Base-by-base conservation (phyloP, 2,113 vertebrate species). In the Menidia beryllina region DNA sequence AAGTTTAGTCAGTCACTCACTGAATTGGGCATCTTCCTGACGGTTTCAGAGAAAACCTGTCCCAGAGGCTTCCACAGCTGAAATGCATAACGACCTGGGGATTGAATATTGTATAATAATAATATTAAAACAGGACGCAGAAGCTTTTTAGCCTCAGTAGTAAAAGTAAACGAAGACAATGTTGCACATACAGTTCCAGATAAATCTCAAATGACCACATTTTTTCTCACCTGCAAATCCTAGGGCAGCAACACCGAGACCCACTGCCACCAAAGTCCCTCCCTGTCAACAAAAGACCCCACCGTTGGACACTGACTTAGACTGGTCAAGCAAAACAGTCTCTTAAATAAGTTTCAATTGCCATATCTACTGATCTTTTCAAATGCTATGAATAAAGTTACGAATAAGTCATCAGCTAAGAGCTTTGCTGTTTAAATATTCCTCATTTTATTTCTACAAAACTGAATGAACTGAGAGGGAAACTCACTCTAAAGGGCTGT, bases 21-120 rank as follows among this genome's bases (percentile, higher is more conserved):
- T 0, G 93, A 79, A 50, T 91, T 30, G 26, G 95, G 94, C 91
- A 98, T 93, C 48, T 93, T 97, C 73, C 88, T 96, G 41, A 93
- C 94, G 19, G 94, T 92, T 77, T 94, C 91, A 61, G 94, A 88
- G 59, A 99, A 91, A 30, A 95, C 79, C 78, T 97, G 95, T 69
- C 95, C 94, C 53, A 97, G 86, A 60, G 96, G 96, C 71, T 96
- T 99, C 96, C 96, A 96, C 60, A 97, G 84, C 19, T 91, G 95
- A 86, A 95, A 96, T 15, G 94, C 94, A 5, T 94, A 97, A 60
- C 94, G 95, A 69, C 97, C 96, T 99, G 83, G 71, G 17, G 24
- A 52, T 60, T 34, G 71, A 72, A 79, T 52, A 66, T 53, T 8
- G 30, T 34, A 34, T 8, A 34, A 34, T 34, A 30, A 30, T 30